Evolutionary conservation across 2,797 vertebrate species (phyloP), one percentile per base, ranked within the genome.

Genomic region (Lepus townsendii): DNA sequence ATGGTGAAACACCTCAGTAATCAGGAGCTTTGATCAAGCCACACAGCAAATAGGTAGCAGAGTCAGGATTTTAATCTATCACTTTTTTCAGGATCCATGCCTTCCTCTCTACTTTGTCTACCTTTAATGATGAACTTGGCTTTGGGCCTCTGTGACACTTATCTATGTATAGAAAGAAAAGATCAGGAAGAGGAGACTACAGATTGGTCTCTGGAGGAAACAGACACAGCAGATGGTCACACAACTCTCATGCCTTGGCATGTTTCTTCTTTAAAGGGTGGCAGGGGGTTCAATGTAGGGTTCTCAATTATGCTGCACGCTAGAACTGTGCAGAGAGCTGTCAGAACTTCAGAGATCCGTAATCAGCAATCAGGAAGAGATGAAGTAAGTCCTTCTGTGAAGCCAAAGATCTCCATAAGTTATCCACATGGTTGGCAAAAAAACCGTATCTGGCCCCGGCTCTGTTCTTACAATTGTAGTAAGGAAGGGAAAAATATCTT

Each of bases 301-400:
- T 9, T 79, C 62, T 69, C 47, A 6, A 32, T 83, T 54, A 32
- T 0, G 3, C 10, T 77, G 9, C 0, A 0, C 3, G 0, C 22
- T 57, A 54, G 83, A 60, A 26, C 38, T 10, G 7, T 60, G 72
- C 32, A 75, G 60, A 93, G 38, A 30, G 27, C 32, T 71, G 11
- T 54, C 47, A 13, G 4, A 54, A 16, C 66, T 38, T 12, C 26
- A 5, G 30, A 89, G 24, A 30, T 26, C 24, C 75, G 27, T 42
- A 87, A 50, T 11, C 2, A 0, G 26, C 86, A 66, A 90, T 60
- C 52, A 79, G 32, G 20, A 92, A 96, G 86, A 65, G 17, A 22
- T 0, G 17, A 2, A 14, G 47, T 76, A 35, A 78, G 27, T 38
- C 75, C 54, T 54, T 52, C 17, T 42, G 26, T 12, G 38, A 76